These are phyloP conservation scores for Oikopleura vanhoeffeni DNA, from an alignment of 23 tunicate species.

Conservation along the genomic window DNA sequence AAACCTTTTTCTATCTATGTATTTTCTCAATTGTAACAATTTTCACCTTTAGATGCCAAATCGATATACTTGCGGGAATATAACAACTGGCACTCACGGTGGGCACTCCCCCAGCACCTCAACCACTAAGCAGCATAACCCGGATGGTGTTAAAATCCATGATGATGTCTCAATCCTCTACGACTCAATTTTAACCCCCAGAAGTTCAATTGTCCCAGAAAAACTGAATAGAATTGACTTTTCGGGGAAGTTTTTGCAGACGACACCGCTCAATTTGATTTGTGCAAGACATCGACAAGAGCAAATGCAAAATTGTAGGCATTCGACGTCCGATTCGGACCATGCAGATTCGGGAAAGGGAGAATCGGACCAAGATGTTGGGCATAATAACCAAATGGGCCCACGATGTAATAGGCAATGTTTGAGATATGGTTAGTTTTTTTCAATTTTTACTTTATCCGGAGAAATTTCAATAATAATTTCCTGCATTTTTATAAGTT, in stretches of 20 bases:
- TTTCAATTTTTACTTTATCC: no score
- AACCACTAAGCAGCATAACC: background rate
- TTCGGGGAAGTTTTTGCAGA: background rate
- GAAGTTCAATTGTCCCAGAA: background rate
- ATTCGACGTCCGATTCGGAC: background rate
- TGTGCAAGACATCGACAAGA: background rate
- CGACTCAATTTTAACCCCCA: background rate
- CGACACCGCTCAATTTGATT: background rate
- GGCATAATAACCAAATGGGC: background rate
- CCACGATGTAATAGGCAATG: background rate
- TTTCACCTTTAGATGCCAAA: background rate
- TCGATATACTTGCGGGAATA: background rate
- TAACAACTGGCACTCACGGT: background rate
- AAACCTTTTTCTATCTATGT: no score
- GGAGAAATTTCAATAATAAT: no score
- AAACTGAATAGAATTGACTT: background rate
- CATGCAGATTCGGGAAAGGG: slow-evolving; percentile 3
- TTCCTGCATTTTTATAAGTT: no score
- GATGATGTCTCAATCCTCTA: slow-evolving; percentile 14
- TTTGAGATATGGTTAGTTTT: background rate
- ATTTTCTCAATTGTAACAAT: no score
- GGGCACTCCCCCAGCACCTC: no score
- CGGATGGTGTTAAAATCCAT: background rate
- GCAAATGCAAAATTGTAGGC: background rate
- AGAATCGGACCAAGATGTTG: background rate